Evolutionary conservation across 2,888 invertebrate species (phyloP), one percentile per base, ranked within the genome.

Genomic region (Hirtodrosophila trivittata): DNA sequence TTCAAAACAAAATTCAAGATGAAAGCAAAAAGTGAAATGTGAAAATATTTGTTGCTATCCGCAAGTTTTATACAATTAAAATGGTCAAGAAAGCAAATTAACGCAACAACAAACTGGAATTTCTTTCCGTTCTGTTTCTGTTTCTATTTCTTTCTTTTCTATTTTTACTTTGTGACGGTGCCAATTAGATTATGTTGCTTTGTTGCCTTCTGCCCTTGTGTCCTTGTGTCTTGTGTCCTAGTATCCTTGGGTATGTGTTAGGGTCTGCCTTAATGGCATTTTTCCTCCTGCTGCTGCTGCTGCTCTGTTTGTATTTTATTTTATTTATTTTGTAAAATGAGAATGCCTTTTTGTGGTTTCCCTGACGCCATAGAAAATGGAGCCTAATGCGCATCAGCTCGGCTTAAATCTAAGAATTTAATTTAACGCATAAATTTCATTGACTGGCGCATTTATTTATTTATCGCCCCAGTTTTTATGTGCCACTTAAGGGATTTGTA

Each of bases 391-490:
- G 49, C 60, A 45, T 73, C 63, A 55, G 72, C 60, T 60, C 35
- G 30, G 63, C 63, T 76, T 73, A 54, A 64, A 66, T 64, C 64
- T 66, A 68, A 75, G 75, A 75, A 71, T 76, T 71, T 76, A 76
- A 76, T 76, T 76, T 77, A 51, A 39, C 38, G 68, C 68, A 77
- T 75, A 76, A 76, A 77, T 76, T 68, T 65, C 55, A 71, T 45
- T 55, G 72, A 63, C 57, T 62, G 43, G 43, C 50, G 49, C 45
- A 70, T 64, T 74, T 68, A 77, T 74, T 77, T 77, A 77, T 75
- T 75, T 71, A 75, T 70, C 59, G 71, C 57, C 54, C 38, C 47
- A 51, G 62, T 57, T 64, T 64, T n/a, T 52, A 52, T 67, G 52
- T 41, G 41, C 38, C 58, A 58, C 70, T 75, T 77, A 68, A 42